Evolutionary conservation across 2,888 invertebrate species (phyloP).

Genomic region (Acleris holmiana): DNA sequence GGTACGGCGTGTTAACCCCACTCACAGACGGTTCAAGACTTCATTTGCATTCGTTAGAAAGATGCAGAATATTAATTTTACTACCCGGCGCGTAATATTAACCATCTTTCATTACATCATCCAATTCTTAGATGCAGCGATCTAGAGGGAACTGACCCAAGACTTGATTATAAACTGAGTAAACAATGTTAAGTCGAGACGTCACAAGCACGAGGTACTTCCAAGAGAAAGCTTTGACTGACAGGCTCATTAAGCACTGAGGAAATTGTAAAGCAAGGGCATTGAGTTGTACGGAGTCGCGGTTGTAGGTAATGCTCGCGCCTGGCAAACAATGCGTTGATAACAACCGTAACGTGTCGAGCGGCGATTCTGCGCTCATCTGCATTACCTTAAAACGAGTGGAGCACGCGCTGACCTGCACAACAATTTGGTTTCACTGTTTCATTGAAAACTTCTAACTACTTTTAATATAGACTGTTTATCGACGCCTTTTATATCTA

Average conservation of each 20-base stretch:
- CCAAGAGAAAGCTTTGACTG: constrained; percentile 13
- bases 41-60: not conserved
- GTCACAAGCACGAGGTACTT: constrained; percentile 16
- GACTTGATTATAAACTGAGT: constrained; percentile 2
- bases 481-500: constrained; percentile 1
- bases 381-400: constrained; percentile 63
- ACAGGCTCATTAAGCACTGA: constrained; percentile 41
- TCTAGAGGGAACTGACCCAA: not conserved
- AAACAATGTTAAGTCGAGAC: constrained; percentile 8
- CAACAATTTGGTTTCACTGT: constrained; percentile 36
- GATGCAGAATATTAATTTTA: not conserved
- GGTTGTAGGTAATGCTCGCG: constrained; percentile 53
- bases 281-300: constrained; percentile 55
- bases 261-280: constrained; percentile 63
- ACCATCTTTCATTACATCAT: not conserved
- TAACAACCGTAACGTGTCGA: constrained; percentile 73
- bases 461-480: constrained; percentile 12
- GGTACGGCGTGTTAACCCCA: too few relatives aligned
- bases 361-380: constrained; percentile 64
- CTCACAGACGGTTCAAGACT: not conserved
- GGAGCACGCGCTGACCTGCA: constrained; percentile 56
- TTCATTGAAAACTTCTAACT: constrained; percentile 12
- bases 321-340: constrained; percentile 67
- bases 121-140: not conserved
- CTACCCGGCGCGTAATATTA: not conserved